These are phyloP conservation scores for Anguilla marmorata DNA, from an alignment of 2,797 vertebrate genomes.

Conservation along the genomic window DNA sequence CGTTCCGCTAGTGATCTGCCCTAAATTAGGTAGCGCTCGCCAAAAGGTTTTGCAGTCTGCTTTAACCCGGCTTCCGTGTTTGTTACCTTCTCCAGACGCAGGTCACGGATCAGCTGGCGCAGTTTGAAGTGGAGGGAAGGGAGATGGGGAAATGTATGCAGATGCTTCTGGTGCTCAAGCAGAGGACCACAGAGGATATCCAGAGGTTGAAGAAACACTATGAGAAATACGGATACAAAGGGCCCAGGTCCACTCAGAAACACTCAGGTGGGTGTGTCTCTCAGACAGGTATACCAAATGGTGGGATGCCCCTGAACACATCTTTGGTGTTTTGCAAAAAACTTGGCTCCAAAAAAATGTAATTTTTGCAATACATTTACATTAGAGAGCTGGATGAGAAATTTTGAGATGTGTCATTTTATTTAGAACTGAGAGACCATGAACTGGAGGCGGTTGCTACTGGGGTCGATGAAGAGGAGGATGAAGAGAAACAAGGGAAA, in stretches of 20 bases:
- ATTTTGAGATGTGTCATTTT: not conserved
- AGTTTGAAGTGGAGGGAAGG: constrained; percentile 59
- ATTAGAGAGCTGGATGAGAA: too few relatives aligned
- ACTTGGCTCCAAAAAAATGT: too few relatives aligned
- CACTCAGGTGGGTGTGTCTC: constrained; percentile 62
- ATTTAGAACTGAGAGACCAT: constrained; percentile 42
- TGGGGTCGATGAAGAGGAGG: constrained; percentile 40
- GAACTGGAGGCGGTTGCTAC: constrained; percentile 23
- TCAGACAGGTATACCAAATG: not conserved
- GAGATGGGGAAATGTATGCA: constrained; percentile 73
- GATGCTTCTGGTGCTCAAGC: constrained; percentile 72
- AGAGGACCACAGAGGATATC: constrained; percentile 73
- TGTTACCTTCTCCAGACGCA: constrained; percentile 63
- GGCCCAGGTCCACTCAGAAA: constrained; percentile 46
- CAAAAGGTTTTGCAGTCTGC: not conserved
- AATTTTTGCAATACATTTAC: too few relatives aligned
- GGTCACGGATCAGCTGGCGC: constrained; percentile 62
- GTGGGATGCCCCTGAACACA: too few relatives aligned
- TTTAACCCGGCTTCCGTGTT: not conserved
- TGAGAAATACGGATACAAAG: constrained; percentile 82
- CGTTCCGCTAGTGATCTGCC: not conserved
- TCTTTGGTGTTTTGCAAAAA: too few relatives aligned
- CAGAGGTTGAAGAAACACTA: constrained; percentile 72
- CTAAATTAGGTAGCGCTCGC: not conserved
- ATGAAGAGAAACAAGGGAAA: constrained; percentile 33